Percentiles rank a stretch among this genome's conserved stretches.
Evolutionary conservation across 2,797 vertebrate species (phyloP).

Genomic region (Squalus acanthias): DNA sequence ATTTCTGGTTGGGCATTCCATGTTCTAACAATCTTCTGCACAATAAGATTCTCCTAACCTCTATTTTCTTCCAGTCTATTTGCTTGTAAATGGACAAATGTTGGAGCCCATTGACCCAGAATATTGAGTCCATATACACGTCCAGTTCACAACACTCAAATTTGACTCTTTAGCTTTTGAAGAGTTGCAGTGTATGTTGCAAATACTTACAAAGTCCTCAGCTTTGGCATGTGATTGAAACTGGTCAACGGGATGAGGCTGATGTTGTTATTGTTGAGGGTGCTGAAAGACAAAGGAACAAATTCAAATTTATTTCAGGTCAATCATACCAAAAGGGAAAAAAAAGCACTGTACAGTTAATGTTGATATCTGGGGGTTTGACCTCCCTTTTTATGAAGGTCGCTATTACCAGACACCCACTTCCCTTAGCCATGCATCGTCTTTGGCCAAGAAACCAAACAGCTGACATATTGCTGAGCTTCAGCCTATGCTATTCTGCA

Average conservation of each 20-base stretch:
- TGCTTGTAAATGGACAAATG: not conserved
- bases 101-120: not conserved
- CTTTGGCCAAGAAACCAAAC: not conserved
- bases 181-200: not conserved
- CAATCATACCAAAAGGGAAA: no score
- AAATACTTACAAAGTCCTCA: conserved; percentile 92
- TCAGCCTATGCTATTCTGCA: not conserved
- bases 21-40: not conserved
- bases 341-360: not conserved
- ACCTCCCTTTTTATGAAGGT: not conserved
- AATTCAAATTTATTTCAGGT: not conserved
- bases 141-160: not conserved
- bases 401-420: not conserved
- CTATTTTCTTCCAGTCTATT: not conserved
- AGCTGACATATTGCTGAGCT: not conserved
- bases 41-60: not conserved
- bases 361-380: not conserved
- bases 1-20: not conserved
- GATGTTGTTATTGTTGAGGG: conserved; percentile 99
- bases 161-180: no score
- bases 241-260: conserved; percentile 94
- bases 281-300: conserved; percentile 61
- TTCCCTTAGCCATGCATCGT: not conserved
- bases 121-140: not conserved
- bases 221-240: conserved; percentile 99